Evolutionary conservation across 2,797 vertebrate species (phyloP).

Genomic region (Aythya fuligula): DNA sequence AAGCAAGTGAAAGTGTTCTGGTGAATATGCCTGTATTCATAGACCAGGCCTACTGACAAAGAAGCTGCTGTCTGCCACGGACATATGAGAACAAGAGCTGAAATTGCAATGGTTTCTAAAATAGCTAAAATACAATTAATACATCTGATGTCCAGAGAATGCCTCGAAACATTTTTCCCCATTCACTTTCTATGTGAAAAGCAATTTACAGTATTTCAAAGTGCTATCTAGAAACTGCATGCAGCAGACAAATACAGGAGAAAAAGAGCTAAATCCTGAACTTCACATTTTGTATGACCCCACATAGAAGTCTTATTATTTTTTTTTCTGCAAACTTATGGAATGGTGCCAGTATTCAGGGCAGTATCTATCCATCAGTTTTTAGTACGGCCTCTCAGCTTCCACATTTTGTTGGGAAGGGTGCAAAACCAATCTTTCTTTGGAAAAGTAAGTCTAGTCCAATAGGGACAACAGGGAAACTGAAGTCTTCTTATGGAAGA

Average conservation of each 20-base stretch:
- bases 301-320: background rate
- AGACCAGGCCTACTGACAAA: background rate
- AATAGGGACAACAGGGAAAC: background rate
- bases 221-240: background rate
- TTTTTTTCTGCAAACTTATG: background rate
- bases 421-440: background rate
- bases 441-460: background rate
- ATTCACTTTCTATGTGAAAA: background rate
- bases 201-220: background rate
- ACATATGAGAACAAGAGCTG: background rate
- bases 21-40: background rate
- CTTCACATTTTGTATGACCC: background rate
- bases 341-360: background rate
- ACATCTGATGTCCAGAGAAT: background rate
- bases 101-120: background rate
- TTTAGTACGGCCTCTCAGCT: background rate
- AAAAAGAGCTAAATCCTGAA: background rate
- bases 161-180: background rate
- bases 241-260: background rate
- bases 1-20: constrained; percentile 1
- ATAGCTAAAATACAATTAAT: constrained; percentile 33
- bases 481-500: background rate
- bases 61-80: background rate
- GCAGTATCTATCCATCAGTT: background rate
- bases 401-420: background rate